These are phyloP conservation scores for Peromyscus melanophrys DNA, from an alignment of 2,797 vertebrate genomes.

Conservation along the genomic window DNA sequence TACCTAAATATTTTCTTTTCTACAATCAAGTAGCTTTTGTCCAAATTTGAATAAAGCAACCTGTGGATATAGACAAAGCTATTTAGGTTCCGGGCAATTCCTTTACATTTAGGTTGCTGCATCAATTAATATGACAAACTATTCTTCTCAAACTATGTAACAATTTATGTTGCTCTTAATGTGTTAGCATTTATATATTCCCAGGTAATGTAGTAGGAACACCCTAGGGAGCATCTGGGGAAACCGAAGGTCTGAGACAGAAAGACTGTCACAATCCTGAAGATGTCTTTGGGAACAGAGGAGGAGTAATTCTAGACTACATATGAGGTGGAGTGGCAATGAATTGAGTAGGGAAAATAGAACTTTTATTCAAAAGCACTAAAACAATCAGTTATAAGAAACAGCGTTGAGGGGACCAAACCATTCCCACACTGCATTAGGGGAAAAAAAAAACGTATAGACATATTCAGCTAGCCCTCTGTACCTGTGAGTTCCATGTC, in stretches of 20 bases:
- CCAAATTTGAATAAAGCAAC: constrained; percentile 54
- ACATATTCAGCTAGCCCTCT: neutral
- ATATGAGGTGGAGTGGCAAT: neutral
- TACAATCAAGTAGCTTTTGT: constrained; percentile 17
- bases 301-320: neutral
- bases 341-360: neutral
- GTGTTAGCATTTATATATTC: constrained; percentile 42
- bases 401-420: neutral
- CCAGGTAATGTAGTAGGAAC: constrained; percentile 5
- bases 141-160: constrained; percentile 58
- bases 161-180: constrained; percentile 63
- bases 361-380: constrained; percentile 46
- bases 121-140: constrained; percentile 52
- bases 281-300: neutral
- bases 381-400: constrained; percentile 10
- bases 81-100: constrained; percentile 55
- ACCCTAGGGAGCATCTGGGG: constrained; percentile 6
- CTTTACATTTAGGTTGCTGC: constrained; percentile 29
- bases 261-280: constrained; percentile 35
- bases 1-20: constrained; percentile 40
- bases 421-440: constrained; percentile 1
- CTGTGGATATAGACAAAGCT: constrained; percentile 32
- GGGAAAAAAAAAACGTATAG: neutral
- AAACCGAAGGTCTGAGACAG: constrained; percentile 38
- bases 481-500: neutral